Conservation (phyloP, 2,888 invertebrate genomes). For the Eustalomyia histrio region DNA sequence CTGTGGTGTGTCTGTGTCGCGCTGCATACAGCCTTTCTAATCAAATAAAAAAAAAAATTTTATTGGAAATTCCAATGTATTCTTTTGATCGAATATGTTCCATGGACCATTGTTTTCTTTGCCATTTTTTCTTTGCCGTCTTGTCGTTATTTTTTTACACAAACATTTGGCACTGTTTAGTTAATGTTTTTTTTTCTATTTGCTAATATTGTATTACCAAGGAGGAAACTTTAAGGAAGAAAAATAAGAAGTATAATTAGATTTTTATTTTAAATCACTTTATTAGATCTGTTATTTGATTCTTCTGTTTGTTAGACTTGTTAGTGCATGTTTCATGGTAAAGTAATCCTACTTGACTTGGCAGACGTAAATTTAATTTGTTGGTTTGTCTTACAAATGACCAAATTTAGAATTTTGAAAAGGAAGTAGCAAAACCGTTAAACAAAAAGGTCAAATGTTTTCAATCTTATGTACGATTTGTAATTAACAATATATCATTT, state of each 20-base stretch:
- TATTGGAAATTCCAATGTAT: too few relatives aligned
- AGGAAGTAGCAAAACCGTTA: conserved; percentile 60
- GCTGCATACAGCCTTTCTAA: too few relatives aligned
- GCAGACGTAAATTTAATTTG: not conserved
- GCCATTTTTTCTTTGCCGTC: too few relatives aligned
- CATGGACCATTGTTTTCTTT: too few relatives aligned
- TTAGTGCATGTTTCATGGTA: conserved; percentile 27
- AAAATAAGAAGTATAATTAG: conserved; percentile 64
- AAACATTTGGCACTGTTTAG: conserved; percentile 55
- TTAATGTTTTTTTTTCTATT: conserved; percentile 25
- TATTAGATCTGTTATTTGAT: conserved; percentile 64
- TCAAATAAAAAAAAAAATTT: too few relatives aligned
- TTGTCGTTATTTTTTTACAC: too few relatives aligned
- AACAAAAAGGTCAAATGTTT: conserved; percentile 60
- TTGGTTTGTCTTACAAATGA: conserved; percentile 40
- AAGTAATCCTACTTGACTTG: not conserved
- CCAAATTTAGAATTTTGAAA: conserved; percentile 44
- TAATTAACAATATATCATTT: conserved; percentile 57
- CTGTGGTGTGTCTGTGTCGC: too few relatives aligned
- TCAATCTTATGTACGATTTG: conserved; percentile 54
- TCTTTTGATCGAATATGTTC: too few relatives aligned
- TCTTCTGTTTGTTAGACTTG: conserved; percentile 24
- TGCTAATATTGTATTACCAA: conserved; percentile 32
- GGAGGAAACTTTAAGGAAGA: conserved; percentile 40
- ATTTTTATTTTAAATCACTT: conserved; percentile 65